phyloP scores from a whole-genome alignment of 2,797 vertebrate species.

The Oreochromis mossambicus region DNA sequence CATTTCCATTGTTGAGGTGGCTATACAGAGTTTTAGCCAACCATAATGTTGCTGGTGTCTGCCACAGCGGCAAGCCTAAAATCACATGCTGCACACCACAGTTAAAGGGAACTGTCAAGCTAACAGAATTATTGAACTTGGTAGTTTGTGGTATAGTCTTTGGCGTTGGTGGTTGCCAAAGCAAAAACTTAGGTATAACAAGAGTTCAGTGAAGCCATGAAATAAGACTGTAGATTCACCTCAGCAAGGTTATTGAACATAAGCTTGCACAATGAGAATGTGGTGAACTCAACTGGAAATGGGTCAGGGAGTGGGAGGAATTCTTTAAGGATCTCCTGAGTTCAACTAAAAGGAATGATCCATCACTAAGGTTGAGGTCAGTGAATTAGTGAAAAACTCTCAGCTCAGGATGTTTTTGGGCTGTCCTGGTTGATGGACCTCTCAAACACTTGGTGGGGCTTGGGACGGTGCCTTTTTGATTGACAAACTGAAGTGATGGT shows the following conservation, averaged over 20 bases:
- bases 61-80: neutral
- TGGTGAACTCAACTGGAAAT: neutral
- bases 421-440: neutral
- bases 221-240: neutral
- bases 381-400: neutral
- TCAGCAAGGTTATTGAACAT: neutral
- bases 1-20: neutral
- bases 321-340: neutral
- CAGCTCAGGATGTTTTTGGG: neutral
- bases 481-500: neutral
- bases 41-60: neutral
- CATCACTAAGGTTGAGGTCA: neutral
- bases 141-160: neutral
- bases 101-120: neutral
- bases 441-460: neutral
- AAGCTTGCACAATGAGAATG: neutral
- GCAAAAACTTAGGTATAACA: neutral
- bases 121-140: neutral
- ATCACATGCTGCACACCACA: neutral
- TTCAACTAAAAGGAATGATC: neutral
- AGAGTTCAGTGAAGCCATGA: neutral
- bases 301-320: neutral
- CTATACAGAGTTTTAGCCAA: neutral
- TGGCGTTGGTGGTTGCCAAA: neutral
- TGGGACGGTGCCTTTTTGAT: neutral